Evolutionary conservation across 2,888 invertebrate genomes (phyloP).

Genomic region (Pycnomerus fuliginosus): DNA sequence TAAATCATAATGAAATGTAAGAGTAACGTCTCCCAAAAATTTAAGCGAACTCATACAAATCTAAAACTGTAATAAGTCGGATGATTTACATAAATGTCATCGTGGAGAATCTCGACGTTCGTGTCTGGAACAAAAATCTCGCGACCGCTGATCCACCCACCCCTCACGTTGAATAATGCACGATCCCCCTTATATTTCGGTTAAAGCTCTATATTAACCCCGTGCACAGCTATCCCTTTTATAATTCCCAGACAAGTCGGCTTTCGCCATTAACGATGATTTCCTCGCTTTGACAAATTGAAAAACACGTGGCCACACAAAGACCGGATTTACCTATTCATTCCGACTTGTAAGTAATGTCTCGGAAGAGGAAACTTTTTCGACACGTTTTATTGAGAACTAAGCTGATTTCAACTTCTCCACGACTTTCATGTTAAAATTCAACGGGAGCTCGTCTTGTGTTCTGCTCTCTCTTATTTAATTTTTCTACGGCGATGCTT

Average conservation of each 20-base stretch:
- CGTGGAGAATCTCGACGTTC: conserved; percentile 36
- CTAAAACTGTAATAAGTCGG: conserved; percentile 40
- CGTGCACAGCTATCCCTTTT: conserved; percentile 23
- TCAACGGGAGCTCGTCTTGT: too few relatives aligned
- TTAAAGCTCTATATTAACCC: conserved; percentile 29
- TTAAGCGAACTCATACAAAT: conserved; percentile 32
- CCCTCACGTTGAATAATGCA: conserved; percentile 33
- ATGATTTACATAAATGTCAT: conserved; percentile 44
- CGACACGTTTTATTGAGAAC: too few relatives aligned
- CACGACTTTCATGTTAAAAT: too few relatives aligned
- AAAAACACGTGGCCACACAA: conserved; percentile 12
- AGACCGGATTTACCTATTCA: conserved; percentile 1
- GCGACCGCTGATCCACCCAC: conserved; percentile 27
- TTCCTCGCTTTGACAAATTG: conserved; percentile 25
- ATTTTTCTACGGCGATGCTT: too few relatives aligned
- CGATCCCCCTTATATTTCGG: conserved; percentile 31
- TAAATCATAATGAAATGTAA: conserved; percentile 25
- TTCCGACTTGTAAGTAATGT: too few relatives aligned
- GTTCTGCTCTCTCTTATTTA: too few relatives aligned
- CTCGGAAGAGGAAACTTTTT: too few relatives aligned
- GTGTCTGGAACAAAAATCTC: conserved; percentile 33
- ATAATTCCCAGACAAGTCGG: conserved; percentile 22
- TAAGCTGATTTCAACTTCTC: too few relatives aligned
- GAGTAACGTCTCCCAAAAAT: conserved; percentile 27
- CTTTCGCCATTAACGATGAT: conserved; percentile 21